Conservation (phyloP, 2,113 vertebrate species). For the Charadrius vociferus region DNA sequence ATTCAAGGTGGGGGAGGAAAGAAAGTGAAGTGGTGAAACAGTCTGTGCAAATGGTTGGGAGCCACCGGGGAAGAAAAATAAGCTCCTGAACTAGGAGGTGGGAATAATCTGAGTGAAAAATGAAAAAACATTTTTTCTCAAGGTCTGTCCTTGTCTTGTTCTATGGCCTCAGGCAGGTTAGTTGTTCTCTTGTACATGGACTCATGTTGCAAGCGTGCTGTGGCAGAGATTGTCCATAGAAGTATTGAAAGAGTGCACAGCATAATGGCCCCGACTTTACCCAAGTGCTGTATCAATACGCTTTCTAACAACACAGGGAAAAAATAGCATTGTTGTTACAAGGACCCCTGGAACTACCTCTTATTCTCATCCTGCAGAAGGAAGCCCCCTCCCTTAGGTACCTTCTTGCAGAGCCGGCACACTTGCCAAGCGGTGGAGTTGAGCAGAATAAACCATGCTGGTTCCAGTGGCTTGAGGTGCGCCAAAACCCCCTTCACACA, state of each 20-base stretch:
- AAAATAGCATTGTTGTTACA: neutral
- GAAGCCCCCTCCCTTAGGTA: neutral
- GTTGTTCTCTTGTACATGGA: neutral
- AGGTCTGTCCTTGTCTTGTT: neutral
- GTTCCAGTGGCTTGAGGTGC: neutral
- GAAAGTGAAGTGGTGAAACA: neutral
- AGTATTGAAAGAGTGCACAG: neutral
- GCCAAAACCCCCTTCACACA: rapidly evolving
- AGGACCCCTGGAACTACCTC: neutral
- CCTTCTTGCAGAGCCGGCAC: neutral
- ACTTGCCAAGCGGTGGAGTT: neutral
- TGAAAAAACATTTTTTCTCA: neutral
- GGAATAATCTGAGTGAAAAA: neutral
- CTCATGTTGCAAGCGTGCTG: neutral
- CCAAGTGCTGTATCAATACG: neutral
- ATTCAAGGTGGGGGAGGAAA: neutral
- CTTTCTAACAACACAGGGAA: neutral
- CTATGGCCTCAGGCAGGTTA: neutral
- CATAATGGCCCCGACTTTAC: neutral
- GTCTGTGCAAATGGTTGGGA: neutral
- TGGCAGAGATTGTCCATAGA: neutral
- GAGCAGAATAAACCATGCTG: neutral
- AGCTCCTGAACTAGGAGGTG: neutral
- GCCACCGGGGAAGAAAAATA: neutral
- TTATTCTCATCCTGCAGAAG: neutral